These are phyloP conservation scores for Nephila pilipes DNA, from an alignment of 1,140 invertebrate species.

Conservation along the genomic window DNA sequence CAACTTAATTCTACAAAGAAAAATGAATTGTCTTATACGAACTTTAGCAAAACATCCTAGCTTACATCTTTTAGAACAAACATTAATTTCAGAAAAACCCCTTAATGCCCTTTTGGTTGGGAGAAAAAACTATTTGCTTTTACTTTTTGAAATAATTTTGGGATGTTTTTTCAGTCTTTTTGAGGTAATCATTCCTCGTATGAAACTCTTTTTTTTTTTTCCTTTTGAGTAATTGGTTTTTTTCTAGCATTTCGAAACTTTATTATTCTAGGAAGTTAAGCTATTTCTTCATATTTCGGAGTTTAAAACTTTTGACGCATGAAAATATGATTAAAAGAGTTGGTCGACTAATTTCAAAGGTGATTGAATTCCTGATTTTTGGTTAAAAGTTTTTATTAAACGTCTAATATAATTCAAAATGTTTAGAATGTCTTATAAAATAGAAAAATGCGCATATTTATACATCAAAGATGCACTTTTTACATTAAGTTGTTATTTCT, in stretches of 20 bases:
- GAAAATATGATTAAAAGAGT: neutral
- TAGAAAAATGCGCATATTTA: too few species aligned
- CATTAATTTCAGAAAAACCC: neutral
- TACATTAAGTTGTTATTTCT: too few species aligned
- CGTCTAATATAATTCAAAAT: neutral
- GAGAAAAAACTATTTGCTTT: neutral
- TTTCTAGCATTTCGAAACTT: neutral
- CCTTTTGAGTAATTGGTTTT: neutral
- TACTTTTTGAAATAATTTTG: neutral
- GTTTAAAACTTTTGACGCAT: constrained; percentile 12
- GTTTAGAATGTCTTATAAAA: too few species aligned
- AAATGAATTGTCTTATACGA: too few species aligned
- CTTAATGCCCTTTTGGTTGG: neutral
- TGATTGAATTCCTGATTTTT: neutral
- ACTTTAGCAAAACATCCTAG: too few species aligned
- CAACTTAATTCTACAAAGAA: too few species aligned
- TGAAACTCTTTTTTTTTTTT: neutral
- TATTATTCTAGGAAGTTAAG: neutral
- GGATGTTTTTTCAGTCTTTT: neutral
- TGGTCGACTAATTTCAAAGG: neutral
- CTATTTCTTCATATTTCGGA: neutral
- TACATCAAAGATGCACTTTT: too few species aligned
- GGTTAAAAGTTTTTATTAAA: too few species aligned
- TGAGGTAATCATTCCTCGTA: neutral
- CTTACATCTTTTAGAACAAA: too few species aligned